Base-by-base conservation (phyloP, 2,888 invertebrate genomes). In the Polylopha cassiicola region DNA sequence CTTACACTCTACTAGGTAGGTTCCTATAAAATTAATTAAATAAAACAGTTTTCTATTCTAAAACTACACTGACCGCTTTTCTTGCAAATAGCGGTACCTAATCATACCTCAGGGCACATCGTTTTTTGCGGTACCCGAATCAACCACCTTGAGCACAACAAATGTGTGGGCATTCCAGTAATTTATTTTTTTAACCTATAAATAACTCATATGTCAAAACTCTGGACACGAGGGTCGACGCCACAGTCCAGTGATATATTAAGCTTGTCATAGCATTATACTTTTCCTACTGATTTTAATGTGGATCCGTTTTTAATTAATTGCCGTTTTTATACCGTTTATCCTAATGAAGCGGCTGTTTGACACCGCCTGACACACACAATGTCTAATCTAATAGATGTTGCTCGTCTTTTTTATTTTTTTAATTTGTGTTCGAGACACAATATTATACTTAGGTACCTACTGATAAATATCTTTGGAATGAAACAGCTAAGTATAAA, bases 171-270 rank as follows among this genome's bases (percentile, higher is more conserved):
- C 80, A 80, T 75, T 76, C 74, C 73, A 52, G 79, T 82, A 81
- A 84, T 84, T 82, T 82, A 71, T 82, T 85, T 84, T 82, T 85
- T 82, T 73, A 71, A 63, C 74, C 79, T 80, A 85, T 85, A 85
- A 81, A 84, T 85, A 74, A 84, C 84, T 85, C 85, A 82, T 68
- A 73, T 65, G 84, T 85, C 85, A 84, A 82, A 85, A 81, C 68
- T 74, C 75, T 57, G 73, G 73, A 73, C 73, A 65, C 65, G 46
- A 42, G 50, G 53, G 55, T 55, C 60, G 59, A 64, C 59, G 55
- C 61, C 59, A 65, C 44, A 48, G 39, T 62, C 61, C 63, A 58
- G 80, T 84, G 84, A 85, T 81, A 78, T 84, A 85, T 85, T 69
- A 78, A 73, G 51, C 78, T 67, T 79, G 84, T 84, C 82, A 81